A percentile compares a stretch with the other conserved stretches of the same genome.
Evolutionary conservation across 2,888 invertebrate species (phyloP).

Genomic region (Drosophila neonasuta): DNA sequence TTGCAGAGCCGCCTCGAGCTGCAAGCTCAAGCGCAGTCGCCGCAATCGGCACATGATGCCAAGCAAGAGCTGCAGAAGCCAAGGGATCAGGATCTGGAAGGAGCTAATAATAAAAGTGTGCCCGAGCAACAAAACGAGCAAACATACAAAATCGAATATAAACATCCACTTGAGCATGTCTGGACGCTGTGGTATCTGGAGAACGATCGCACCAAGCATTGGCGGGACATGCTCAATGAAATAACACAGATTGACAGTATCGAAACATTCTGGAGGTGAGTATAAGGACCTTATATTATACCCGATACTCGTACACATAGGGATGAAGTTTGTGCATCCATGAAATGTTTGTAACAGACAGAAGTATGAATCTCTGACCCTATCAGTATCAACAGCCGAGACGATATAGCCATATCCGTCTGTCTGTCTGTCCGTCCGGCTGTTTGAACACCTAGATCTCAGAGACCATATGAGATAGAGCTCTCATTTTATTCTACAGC

Average conservation of each 20-base stretch:
- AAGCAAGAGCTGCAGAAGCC: constrained; percentile 18
- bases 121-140: constrained; percentile 35
- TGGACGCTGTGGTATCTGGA: constrained; percentile 71
- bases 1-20: constrained; percentile 31
- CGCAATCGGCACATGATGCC: constrained; percentile 26
- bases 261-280: constrained; percentile 84
- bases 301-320: too few relatives aligned
- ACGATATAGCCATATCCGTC: too few relatives aligned
- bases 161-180: constrained; percentile 66
- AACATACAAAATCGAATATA: constrained; percentile 51
- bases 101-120: neutral
- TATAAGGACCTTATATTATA: neutral
- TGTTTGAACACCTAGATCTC: too few relatives aligned
- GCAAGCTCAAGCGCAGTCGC: neutral
- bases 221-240: constrained; percentile 70
- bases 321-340: too few relatives aligned
- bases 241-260: constrained; percentile 68
- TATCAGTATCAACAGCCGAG: too few relatives aligned
- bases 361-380: too few relatives aligned
- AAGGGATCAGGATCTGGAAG: constrained; percentile 10
- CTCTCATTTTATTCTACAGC: too few relatives aligned
- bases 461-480: too few relatives aligned
- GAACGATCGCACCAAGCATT: constrained; percentile 67
- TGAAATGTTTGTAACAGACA: too few relatives aligned
- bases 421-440: too few relatives aligned